A percentile compares a stretch with the other conserved stretches of the same genome.
Conservation (phyloP, 2,888 invertebrate genomes). For the Leuctra nigra region DNA sequence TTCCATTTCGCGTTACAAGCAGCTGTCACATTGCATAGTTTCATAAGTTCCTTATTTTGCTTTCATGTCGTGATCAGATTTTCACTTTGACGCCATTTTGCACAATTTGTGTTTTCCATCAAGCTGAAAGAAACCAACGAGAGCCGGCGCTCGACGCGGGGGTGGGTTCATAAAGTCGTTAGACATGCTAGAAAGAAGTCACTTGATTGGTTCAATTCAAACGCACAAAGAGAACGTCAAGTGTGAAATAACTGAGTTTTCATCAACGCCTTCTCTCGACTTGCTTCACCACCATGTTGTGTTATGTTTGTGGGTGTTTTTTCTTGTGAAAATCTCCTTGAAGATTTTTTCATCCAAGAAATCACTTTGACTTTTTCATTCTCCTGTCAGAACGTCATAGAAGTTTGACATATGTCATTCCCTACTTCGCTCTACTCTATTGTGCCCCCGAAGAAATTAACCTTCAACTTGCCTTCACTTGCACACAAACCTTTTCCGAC, state of each 20-base stretch:
- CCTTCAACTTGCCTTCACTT: slow-evolving; percentile 24
- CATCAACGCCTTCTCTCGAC: slow-evolving; percentile 38
- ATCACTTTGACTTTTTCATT: slow-evolving; percentile 26
- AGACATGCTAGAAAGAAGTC: slow-evolving; percentile 5
- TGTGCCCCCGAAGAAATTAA: slow-evolving; percentile 22
- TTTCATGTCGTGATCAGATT: not conserved
- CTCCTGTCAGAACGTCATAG: slow-evolving; percentile 26
- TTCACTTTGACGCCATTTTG: slow-evolving; percentile 1
- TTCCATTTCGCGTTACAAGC: no score
- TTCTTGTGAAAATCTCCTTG: slow-evolving; percentile 21
- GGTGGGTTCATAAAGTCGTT: slow-evolving; percentile 18
- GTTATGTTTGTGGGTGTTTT: slow-evolving; percentile 13
- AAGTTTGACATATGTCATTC: slow-evolving; percentile 36
- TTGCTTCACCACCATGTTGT: slow-evolving; percentile 28
- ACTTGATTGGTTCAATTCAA: slow-evolving; percentile 26
- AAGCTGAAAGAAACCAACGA: slow-evolving; percentile 2
- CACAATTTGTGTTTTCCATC: not conserved
- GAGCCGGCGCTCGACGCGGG: not conserved
- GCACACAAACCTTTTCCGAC: slow-evolving; percentile 21
- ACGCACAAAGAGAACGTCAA: slow-evolving; percentile 28
- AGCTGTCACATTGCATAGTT: no score
- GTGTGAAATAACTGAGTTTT: slow-evolving; percentile 42
- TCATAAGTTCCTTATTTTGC: not conserved
- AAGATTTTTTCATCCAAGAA: slow-evolving; percentile 19
- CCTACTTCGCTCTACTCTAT: slow-evolving; percentile 24